phyloP scores from a whole-genome alignment of 1,140 invertebrate species.

The Arctopsyche grandis region DNA sequence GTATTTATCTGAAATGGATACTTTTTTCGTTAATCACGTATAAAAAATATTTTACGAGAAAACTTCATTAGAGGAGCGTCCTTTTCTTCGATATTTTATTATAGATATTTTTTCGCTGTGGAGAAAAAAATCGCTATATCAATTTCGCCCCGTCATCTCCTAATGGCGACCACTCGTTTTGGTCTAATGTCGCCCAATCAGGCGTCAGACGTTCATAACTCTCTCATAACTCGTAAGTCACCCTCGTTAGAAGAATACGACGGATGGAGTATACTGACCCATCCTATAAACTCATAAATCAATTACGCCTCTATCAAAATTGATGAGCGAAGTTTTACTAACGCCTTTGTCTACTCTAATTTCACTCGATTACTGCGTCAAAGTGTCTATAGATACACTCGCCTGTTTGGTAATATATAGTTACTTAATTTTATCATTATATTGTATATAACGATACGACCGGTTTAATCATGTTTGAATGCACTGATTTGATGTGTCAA shows the following conservation, averaged over 20 bases:
- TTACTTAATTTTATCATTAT: too few species aligned
- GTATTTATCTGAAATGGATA: too few species aligned
- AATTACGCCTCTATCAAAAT: conserved; percentile 32
- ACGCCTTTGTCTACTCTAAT: conserved; percentile 21
- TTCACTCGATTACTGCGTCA: background rate
- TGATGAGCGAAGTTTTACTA: conserved; percentile 31
- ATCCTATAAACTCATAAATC: conserved; percentile 37
- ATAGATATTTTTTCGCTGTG: too few species aligned
- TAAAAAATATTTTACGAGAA: background rate
- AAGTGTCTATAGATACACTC: too few species aligned
- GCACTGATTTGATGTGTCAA: too few species aligned
- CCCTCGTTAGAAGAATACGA: background rate
- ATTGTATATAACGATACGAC: too few species aligned
- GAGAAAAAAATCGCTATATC: too few species aligned
- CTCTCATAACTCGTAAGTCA: background rate
- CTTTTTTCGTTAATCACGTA: too few species aligned
- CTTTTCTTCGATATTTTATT: too few species aligned
- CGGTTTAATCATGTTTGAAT: too few species aligned
- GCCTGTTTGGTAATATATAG: too few species aligned
- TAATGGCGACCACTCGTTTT: conserved; percentile 4
- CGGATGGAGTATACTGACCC: background rate
- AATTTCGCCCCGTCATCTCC: background rate
- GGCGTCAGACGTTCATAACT: conserved; percentile 3
- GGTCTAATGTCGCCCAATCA: conserved; percentile 16
- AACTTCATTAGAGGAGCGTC: background rate